These are phyloP conservation scores for Hanleya hanleyi DNA, from an alignment of 2,888 invertebrate species.

Conservation along the genomic window DNA sequence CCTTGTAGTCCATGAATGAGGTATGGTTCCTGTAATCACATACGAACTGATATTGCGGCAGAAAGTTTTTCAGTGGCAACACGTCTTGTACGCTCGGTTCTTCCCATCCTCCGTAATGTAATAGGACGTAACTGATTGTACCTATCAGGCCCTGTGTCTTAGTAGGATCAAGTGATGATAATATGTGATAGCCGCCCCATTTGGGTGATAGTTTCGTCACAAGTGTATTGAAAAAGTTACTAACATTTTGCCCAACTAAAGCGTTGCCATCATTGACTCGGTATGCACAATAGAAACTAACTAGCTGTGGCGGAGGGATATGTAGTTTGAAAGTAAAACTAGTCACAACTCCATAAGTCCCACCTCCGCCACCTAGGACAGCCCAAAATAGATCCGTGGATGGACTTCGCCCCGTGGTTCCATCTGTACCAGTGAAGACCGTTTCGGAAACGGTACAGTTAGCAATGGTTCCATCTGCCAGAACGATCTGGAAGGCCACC, in stretches of 20 bases:
- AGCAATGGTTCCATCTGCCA: conserved; percentile 26
- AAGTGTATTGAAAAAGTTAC: neutral
- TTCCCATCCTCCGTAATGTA: conserved; percentile 24
- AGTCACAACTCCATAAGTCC: conserved; percentile 41
- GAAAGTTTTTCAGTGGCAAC: neutral
- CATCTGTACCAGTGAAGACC: conserved; percentile 13
- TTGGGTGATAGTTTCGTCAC: conserved; percentile 13
- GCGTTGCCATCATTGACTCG: neutral
- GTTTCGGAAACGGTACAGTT: conserved; percentile 19
- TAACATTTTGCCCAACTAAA: neutral
- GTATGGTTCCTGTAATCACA: neutral
- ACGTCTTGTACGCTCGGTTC: neutral
- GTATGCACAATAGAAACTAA: neutral
- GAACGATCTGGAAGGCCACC: conserved; percentile 38
- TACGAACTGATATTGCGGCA: neutral
- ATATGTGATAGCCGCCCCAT: conserved; percentile 29
- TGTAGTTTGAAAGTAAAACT: conserved; percentile 40
- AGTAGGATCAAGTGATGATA: neutral
- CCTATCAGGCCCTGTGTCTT: neutral
- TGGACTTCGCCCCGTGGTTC: neutral
- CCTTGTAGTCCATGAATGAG: conserved; percentile 13
- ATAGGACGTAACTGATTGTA: conserved; percentile 18
- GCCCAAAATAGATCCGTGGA: conserved; percentile 46
- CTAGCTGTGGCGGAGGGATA: conserved; percentile 11
- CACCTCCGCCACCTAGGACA: conserved; percentile 42